These are phyloP conservation scores for Alsophila aescularia DNA, from an alignment of 2,888 invertebrate genomes.

Conservation along the genomic window DNA sequence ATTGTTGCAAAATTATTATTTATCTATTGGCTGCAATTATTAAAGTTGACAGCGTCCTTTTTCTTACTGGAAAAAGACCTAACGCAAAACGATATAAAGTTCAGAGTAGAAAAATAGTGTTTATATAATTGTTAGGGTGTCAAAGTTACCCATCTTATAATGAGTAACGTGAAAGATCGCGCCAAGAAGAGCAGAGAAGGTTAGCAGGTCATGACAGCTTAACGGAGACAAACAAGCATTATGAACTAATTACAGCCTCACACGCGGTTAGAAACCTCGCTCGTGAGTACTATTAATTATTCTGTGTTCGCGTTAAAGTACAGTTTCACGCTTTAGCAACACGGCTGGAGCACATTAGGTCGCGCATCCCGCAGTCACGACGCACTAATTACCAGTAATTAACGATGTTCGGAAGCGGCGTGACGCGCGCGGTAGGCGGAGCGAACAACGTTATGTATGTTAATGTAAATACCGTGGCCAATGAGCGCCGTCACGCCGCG, in stretches of 20 bases:
- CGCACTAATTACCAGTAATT: slow-evolving; percentile 78
- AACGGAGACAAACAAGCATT: not conserved
- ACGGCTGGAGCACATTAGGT: slow-evolving; percentile 46
- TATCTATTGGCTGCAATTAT: too few relatives aligned
- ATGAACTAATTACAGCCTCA: slow-evolving; percentile 1
- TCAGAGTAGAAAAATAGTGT: too few relatives aligned
- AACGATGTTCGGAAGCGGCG: slow-evolving; percentile 72
- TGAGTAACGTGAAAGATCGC: too few relatives aligned
- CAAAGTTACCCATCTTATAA: too few relatives aligned
- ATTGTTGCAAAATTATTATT: not conserved
- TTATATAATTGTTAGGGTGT: too few relatives aligned
- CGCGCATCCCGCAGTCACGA: slow-evolving; percentile 67
- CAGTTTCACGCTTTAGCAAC: slow-evolving; percentile 39
- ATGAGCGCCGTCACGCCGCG: slow-evolving; percentile 73
- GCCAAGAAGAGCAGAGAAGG: too few relatives aligned
- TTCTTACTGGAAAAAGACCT: too few relatives aligned
- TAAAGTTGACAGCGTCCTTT: too few relatives aligned
- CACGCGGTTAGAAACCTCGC: slow-evolving; percentile 8
- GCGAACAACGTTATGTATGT: slow-evolving; percentile 73
- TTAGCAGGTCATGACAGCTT: too few relatives aligned
- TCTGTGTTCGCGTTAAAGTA: slow-evolving; percentile 31
- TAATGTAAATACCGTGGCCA: slow-evolving; percentile 79
- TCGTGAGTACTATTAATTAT: too few relatives aligned
- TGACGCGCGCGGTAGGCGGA: slow-evolving; percentile 75
- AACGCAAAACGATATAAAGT: too few relatives aligned